Evolutionary conservation across 1,140 invertebrate genomes (phyloP).

Genomic region (Aradophagus sp.): DNA sequence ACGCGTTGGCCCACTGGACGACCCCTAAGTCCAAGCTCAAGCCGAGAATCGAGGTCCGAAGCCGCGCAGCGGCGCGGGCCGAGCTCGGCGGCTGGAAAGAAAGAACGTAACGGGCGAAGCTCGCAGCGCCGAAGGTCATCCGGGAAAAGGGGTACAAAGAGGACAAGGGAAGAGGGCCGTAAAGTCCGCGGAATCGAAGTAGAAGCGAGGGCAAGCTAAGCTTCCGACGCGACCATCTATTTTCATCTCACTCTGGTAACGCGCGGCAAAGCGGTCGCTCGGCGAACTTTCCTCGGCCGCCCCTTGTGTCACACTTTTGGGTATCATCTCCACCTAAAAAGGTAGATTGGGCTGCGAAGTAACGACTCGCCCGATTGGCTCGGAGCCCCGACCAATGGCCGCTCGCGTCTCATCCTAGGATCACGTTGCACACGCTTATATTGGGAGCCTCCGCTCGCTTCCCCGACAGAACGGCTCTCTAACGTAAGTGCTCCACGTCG

Average conservation of each 20-base stretch:
- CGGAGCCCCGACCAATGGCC: constrained; percentile 70
- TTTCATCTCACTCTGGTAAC: constrained; percentile 68
- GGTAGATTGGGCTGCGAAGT: constrained; percentile 74
- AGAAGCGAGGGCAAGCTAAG: constrained; percentile 20
- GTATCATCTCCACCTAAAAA: constrained; percentile 75
- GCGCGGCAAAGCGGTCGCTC: constrained; percentile 56
- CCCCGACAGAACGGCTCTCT: constrained; percentile 93
- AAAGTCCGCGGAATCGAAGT: constrained; percentile 13
- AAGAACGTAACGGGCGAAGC: too few species aligned
- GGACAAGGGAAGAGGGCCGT: constrained; percentile 16
- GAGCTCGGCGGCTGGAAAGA: too few species aligned
- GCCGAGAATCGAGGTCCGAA: too few species aligned
- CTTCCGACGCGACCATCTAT: constrained; percentile 62
- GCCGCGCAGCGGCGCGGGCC: too few species aligned
- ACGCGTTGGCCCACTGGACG: too few species aligned
- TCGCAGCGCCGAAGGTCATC: constrained; percentile 21
- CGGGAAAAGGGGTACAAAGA: neutral
- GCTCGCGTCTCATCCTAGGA: constrained; percentile 76
- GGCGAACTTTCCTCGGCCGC: constrained; percentile 64
- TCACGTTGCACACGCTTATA: constrained; percentile 93
- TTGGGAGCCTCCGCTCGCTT: constrained; percentile 79
- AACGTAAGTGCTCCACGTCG: constrained; percentile 84
- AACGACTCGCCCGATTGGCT: constrained; percentile 74
- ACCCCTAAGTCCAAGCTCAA: too few species aligned
- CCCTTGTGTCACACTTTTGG: constrained; percentile 70